These are phyloP conservation scores for Oligia fasciuncula DNA, from an alignment of 2,888 invertebrate species.

Conservation along the genomic window DNA sequence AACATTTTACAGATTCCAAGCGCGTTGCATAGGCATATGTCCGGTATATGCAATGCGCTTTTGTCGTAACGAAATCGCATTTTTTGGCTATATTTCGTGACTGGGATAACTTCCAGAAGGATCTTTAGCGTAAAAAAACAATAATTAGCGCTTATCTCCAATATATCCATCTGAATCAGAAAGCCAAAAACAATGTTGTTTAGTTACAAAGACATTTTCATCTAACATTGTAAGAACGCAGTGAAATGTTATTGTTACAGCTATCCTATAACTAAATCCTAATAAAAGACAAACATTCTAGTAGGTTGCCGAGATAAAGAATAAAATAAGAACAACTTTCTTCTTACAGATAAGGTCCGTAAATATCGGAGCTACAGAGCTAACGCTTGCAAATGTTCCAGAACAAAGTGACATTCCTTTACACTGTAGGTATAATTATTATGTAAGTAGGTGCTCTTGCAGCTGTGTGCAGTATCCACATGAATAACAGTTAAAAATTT, in stretches of 20 bases:
- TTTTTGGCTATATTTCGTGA: neutral
- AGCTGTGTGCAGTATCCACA: neutral
- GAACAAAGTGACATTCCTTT: constrained; percentile 24
- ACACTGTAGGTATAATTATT: constrained; percentile 22
- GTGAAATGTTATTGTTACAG: constrained; percentile 29
- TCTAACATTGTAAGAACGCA: constrained; percentile 2
- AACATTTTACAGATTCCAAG: neutral
- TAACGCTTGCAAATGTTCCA: constrained; percentile 29
- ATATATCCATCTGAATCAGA: neutral
- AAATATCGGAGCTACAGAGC: constrained; percentile 29
- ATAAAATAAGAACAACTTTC: constrained; percentile 43
- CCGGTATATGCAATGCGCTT: neutral
- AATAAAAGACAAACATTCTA: constrained; percentile 41
- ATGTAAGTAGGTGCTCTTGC: neutral
- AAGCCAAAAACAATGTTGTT: constrained; percentile 10
- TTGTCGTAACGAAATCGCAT: neutral
- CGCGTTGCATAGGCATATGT: neutral
- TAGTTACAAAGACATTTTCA: constrained; percentile 11
- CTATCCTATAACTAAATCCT: constrained; percentile 16
- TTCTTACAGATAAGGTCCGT: constrained; percentile 46
- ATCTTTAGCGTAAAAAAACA: neutral
- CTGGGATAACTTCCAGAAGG: neutral
- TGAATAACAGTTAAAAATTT: neutral
- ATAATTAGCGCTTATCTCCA: neutral
- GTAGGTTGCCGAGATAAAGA: constrained; percentile 34